Conservation (phyloP, 2,797 vertebrate genomes). For the Pantherophis alleghaniensis region DNA sequence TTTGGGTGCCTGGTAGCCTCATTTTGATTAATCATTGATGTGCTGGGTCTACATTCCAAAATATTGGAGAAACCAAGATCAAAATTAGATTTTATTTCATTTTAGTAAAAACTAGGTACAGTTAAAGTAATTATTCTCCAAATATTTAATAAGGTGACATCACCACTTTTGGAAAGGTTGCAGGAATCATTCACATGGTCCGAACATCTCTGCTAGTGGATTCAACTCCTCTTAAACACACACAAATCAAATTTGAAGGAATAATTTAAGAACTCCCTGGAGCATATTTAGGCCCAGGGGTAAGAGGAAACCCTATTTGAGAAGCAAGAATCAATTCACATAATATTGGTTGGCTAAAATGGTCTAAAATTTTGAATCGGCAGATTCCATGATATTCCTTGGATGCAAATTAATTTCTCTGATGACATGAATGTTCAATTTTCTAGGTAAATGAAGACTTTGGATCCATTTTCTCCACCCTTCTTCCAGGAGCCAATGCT, state of each 20-base stretch:
- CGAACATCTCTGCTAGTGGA: background rate
- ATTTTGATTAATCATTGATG: background rate
- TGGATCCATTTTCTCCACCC: slow-evolving; percentile 92
- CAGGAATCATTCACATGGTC: background rate
- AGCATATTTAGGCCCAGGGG: background rate
- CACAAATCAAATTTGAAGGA: background rate
- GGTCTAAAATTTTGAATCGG: background rate
- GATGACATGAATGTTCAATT: slow-evolving; percentile 21
- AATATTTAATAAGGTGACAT: background rate
- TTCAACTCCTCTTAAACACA: background rate
- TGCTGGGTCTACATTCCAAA: background rate
- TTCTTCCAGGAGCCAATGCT: slow-evolving; percentile 90
- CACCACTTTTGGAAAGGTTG: background rate
- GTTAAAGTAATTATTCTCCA: background rate
- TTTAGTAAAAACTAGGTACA: background rate
- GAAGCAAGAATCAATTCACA: background rate
- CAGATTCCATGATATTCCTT: background rate
- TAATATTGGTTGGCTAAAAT: background rate
- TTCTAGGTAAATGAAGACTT: slow-evolving; percentile 94
- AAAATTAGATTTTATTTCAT: background rate
- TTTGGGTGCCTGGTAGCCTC: background rate
- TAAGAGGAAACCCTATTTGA: background rate
- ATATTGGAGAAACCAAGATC: background rate
- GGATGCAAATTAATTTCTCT: background rate
- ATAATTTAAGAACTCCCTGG: background rate